Evolutionary conservation across 2,113 vertebrate genomes (phyloP), one percentile per base, ranked within the genome.

Genomic region (Indri indri): DNA sequence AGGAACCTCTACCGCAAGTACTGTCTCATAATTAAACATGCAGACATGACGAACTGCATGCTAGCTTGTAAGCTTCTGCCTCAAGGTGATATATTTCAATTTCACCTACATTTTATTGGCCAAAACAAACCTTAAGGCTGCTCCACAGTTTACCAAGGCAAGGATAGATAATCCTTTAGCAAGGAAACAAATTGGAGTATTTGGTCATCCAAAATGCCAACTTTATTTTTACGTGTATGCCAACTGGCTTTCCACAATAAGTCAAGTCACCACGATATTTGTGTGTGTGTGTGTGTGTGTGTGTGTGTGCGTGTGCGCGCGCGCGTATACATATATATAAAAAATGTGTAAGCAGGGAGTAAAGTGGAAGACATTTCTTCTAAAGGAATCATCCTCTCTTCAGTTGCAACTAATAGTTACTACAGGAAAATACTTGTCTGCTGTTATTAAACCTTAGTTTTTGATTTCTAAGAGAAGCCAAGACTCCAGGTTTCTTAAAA

Each of bases 11-110:
- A 37, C 45, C 20, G 88, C 59, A 23, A 63, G 37, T 90, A 57
- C 27, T 68, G 30, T 54, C 79, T 97, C 12, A 2, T n/a, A 85
- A 71, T 68, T 81, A 45, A 87, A 63, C 25, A 34, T 65, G 22
- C 71, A 81, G 65, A 89, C 2, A 4, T 61, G n/a, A 40, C 50
- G 45, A 93, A 93, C 54, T 52, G 0, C 32, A 52, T 81, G 52
- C 40, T 94, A 32, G 37, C 68, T 87, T 32, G 25, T 68, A 68
- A 85, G 34, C 13, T 79, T 86, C 37, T 96, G 37, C 66, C 57
- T 87, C 11, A 63, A 91, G 63, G 40, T 87, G 8, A 47, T 77
- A n/a, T 12, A 94, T 96, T 88, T 97, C n/a, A 89, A 45, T 89
- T 91, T 37, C 50, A 18, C 23, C 4, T 40, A n/a, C 37, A 87